A percentile compares a stretch with the other conserved stretches of the same genome.
Conservation (phyloP, 2,113 vertebrate species). For the Phrynosoma platyrhinos region DNA sequence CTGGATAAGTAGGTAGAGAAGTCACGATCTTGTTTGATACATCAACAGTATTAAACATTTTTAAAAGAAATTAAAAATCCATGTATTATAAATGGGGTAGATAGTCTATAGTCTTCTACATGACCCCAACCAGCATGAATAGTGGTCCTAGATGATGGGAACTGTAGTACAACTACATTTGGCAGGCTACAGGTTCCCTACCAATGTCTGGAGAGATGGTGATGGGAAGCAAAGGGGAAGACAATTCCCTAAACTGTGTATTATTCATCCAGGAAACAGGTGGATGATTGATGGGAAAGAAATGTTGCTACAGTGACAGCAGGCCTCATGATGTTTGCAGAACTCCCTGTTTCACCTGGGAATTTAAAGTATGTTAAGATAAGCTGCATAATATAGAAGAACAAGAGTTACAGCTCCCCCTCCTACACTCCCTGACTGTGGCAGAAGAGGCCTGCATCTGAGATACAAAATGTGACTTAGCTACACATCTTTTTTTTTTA, state of each 20-base stretch:
- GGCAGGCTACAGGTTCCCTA: not conserved
- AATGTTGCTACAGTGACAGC: not conserved
- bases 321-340: constrained; percentile 48
- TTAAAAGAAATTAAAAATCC: not conserved
- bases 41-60: not conserved
- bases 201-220: not conserved
- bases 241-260: not conserved
- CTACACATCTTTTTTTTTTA: constrained; percentile 44
- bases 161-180: not conserved
- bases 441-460: constrained; percentile 34
- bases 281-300: not conserved
- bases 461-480: constrained; percentile 44
- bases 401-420: constrained; percentile 20
- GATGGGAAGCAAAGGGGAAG: not conserved
- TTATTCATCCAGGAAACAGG: not conserved
- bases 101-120: too few species aligned
- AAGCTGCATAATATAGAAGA: not conserved
- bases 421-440: not conserved
- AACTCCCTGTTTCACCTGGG: constrained; percentile 29
- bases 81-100: not conserved
- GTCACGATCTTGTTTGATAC: not conserved
- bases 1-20: not conserved
- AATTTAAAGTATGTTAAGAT: constrained; percentile 40
- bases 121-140: not conserved
- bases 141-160: not conserved